phyloP scores from a whole-genome alignment of 2,888 invertebrate genomes.

The Sialis fuliginosa region DNA sequence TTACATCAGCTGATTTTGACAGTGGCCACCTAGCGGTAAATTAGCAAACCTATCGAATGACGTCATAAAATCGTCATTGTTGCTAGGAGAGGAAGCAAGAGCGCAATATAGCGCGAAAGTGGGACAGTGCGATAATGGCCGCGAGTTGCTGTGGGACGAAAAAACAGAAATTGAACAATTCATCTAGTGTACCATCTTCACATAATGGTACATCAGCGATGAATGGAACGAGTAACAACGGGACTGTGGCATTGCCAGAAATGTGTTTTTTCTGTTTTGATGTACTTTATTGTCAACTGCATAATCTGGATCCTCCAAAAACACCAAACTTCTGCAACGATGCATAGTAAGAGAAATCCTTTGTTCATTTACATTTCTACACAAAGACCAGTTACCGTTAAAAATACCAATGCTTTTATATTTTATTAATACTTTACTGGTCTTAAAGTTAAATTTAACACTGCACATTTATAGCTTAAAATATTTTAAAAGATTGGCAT shows the following conservation, averaged over 20 bases:
- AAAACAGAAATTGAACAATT: slow-evolving; percentile 75
- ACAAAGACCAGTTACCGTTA: too few species aligned
- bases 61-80: slow-evolving; percentile 4
- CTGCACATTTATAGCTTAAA: too few species aligned
- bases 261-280: slow-evolving; percentile 99
- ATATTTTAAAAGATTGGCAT: too few species aligned
- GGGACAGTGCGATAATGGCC: slow-evolving; percentile 39
- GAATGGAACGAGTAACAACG: slow-evolving; percentile 26
- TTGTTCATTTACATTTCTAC: slow-evolving; percentile 3
- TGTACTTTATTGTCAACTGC: slow-evolving; percentile 86
- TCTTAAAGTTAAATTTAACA: too few species aligned
- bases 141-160: slow-evolving; percentile 84
- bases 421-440: too few species aligned
- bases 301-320: slow-evolving; percentile 82
- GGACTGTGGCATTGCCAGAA: slow-evolving; percentile 67
- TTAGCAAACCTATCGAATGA: neutral
- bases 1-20: slow-evolving; percentile 8
- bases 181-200: slow-evolving; percentile 21
- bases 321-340: slow-evolving; percentile 87
- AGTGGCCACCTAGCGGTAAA: neutral
- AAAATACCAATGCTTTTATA: too few species aligned
- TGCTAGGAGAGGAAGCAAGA: slow-evolving; percentile 1
- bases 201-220: slow-evolving; percentile 17
- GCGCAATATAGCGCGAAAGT: neutral
- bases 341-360: slow-evolving; percentile 58